A percentile compares a stretch with the other conserved stretches of the same genome.
These are phyloP conservation scores for Ctenodactylus gundi DNA, from an alignment of 2,113 vertebrate species.

Conservation along the genomic window DNA sequence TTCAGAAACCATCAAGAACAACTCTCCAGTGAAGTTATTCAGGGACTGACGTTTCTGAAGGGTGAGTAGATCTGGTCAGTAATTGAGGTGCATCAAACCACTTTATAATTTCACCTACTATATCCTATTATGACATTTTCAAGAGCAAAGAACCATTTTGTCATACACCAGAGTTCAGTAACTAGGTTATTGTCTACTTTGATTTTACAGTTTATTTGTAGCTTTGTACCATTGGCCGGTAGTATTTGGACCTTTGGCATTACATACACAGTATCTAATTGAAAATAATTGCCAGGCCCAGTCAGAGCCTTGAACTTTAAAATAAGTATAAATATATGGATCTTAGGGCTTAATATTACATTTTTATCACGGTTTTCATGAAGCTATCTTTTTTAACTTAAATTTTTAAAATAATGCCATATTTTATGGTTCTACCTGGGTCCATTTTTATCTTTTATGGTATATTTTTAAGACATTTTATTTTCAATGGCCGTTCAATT, in stretches of 20 bases:
- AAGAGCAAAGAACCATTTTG: background rate
- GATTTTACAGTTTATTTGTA: background rate
- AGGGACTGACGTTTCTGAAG: background rate
- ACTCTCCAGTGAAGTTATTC: background rate
- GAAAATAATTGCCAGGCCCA: background rate
- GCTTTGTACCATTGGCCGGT: no score
- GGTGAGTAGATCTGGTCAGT: background rate
- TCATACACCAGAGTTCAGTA: background rate
- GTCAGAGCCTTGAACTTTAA: background rate
- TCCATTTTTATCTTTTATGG: constrained; percentile 6
- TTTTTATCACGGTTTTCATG: background rate
- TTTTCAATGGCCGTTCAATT: background rate
- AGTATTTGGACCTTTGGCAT: background rate
- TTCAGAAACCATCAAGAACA: background rate
- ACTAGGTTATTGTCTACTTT: background rate
- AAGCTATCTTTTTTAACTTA: background rate
- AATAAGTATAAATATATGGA: background rate
- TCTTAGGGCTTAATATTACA: background rate
- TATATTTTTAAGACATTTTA: background rate
- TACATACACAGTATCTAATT: background rate
- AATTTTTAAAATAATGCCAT: background rate
- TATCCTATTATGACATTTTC: background rate
- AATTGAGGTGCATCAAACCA: background rate
- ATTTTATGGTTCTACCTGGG: background rate
- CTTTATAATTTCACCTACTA: background rate